Evolutionary conservation across 2,113 vertebrate genomes (phyloP).

Genomic region (Micromys minutus): DNA sequence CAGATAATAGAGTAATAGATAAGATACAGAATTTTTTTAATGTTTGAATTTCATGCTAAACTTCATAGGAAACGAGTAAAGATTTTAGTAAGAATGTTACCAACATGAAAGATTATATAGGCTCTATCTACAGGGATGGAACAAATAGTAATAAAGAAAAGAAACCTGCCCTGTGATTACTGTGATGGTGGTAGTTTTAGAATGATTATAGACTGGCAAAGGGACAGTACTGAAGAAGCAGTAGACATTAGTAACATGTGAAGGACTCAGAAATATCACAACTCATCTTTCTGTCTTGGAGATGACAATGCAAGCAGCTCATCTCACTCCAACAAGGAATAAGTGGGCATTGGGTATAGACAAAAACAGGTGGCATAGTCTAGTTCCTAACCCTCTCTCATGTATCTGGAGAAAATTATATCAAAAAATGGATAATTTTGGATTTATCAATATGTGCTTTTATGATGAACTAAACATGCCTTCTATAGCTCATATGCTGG

Average conservation of each 20-base stretch:
- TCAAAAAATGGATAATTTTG: not conserved
- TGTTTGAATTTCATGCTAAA: not conserved
- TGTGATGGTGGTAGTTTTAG: not conserved
- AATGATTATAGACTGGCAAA: no score
- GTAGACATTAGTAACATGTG: not conserved
- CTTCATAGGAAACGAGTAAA: not conserved
- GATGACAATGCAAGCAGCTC: not conserved
- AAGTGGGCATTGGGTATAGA: rapidly evolving
- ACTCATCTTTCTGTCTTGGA: not conserved
- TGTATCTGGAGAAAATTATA: rapidly evolving
- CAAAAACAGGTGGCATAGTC: not conserved
- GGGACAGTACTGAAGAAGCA: not conserved
- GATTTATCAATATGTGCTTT: not conserved
- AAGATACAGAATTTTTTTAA: not conserved
- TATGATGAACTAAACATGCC: not conserved
- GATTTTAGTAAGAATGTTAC: not conserved
- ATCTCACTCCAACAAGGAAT: no score
- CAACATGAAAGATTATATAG: not conserved
- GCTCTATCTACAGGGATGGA: not conserved
- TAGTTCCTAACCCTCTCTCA: not conserved
- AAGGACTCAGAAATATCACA: not conserved
- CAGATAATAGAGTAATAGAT: not conserved
- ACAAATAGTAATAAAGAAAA: not conserved
- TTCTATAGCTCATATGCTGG: not conserved
- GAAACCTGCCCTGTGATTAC: not conserved